Evolutionary conservation across 2,113 vertebrate species (phyloP).

Genomic region (Ondatra zibethicus): DNA sequence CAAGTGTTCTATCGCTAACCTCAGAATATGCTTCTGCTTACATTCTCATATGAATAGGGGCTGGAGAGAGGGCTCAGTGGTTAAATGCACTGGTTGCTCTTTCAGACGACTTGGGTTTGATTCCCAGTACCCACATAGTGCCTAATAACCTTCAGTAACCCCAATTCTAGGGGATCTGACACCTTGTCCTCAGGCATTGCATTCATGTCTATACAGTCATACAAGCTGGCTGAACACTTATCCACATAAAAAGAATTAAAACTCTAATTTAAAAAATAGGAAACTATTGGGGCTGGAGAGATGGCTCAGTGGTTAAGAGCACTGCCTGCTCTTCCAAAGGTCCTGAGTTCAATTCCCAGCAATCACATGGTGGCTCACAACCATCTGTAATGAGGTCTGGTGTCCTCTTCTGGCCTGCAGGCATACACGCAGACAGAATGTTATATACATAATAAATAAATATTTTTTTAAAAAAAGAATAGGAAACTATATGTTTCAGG

Average conservation of each 20-base stretch:
- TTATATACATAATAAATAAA: no score
- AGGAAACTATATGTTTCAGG: neutral
- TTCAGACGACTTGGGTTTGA: neutral
- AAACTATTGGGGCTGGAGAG: no score
- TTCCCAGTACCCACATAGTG: neutral
- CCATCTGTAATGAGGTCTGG: no score
- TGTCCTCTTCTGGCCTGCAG: no score
- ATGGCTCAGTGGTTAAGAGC: no score
- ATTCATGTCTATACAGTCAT: neutral
- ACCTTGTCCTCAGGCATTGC: neutral
- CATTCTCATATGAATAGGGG: no score
- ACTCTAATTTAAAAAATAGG: neutral
- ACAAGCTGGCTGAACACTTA: neutral
- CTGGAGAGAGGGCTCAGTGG: no score
- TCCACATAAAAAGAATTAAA: neutral
- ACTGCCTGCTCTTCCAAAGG: no score
- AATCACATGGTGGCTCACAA: no score
- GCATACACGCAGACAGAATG: no score
- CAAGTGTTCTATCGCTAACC: neutral
- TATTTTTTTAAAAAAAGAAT: no score
- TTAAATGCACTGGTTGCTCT: neutral
- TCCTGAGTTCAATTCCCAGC: no score
- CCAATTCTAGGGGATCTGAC: neutral
- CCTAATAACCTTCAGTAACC: neutral
- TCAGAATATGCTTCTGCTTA: neutral